A percentile compares a stretch with the other conserved stretches of the same genome.
Evolutionary conservation across 2,888 invertebrate species (phyloP).

Genomic region (Tiliacea citrago): DNA sequence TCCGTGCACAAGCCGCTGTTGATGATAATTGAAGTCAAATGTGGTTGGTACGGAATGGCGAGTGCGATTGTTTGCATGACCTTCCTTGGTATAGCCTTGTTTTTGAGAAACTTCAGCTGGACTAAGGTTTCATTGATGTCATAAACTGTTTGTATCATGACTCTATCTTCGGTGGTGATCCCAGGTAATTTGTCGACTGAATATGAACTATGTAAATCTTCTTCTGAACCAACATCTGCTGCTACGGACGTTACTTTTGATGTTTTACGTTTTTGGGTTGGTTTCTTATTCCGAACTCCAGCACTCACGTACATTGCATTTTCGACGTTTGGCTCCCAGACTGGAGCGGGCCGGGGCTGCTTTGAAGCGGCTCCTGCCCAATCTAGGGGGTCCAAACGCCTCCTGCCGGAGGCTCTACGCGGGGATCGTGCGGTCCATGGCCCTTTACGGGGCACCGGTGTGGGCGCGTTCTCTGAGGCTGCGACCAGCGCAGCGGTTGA

Average conservation of each 20-base stretch:
- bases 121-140: slow-evolving; percentile 70
- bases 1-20: slow-evolving; percentile 69
- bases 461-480: too few species aligned
- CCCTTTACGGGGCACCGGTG: too few species aligned
- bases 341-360: too few species aligned
- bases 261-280: not conserved
- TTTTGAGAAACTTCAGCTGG: slow-evolving; percentile 73
- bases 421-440: too few species aligned
- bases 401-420: too few species aligned
- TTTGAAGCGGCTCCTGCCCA: too few species aligned
- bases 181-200: fast-evolving
- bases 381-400: too few species aligned
- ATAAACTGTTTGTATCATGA: slow-evolving; percentile 65
- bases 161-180: fast-evolving
- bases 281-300: not conserved
- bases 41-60: slow-evolving; percentile 71
- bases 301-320: not conserved
- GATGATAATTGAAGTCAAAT: slow-evolving; percentile 69
- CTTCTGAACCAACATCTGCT: not conserved
- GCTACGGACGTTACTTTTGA: not conserved
- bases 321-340: too few species aligned
- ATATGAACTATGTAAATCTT: not conserved
- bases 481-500: too few species aligned
- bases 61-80: slow-evolving; percentile 74
- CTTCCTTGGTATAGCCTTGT: slow-evolving; percentile 68